A percentile compares a stretch with the other conserved stretches of the same genome.
phyloP scores from a whole-genome alignment of 92 coral and sea anemone genomes.

The Phenganax subtilis region DNA sequence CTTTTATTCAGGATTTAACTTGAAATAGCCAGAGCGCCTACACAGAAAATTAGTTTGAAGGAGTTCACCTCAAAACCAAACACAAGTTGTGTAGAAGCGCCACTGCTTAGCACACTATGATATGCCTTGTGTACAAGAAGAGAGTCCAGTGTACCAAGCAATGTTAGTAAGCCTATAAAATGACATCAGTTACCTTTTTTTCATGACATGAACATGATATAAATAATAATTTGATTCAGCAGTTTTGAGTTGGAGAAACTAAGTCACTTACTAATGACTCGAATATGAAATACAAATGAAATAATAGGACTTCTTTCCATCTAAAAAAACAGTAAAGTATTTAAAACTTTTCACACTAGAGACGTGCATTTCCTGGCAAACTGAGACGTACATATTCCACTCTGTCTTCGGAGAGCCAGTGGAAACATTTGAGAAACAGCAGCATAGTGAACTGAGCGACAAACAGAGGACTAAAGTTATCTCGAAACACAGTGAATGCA shows the following conservation, averaged over 20 bases:
- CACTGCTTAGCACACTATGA: slow-evolving; percentile 82
- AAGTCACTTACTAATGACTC: slow-evolving; percentile 55
- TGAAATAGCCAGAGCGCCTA: not conserved
- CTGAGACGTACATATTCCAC: slow-evolving; percentile 58
- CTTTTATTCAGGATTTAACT: not conserved
- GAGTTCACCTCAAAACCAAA: slow-evolving; percentile 91
- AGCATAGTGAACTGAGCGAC: slow-evolving; percentile 96
- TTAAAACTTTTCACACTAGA: not conserved
- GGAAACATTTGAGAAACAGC: slow-evolving; percentile 85
- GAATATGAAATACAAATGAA: slow-evolving; percentile 76
- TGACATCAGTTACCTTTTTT: not conserved
- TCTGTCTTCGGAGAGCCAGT: slow-evolving; percentile 97
- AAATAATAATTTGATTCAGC: not conserved
- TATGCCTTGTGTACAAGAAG: slow-evolving; percentile 81
- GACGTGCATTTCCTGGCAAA: not conserved
- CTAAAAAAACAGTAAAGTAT: not conserved
- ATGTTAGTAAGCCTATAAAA: slow-evolving; percentile 51
- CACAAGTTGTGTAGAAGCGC: slow-evolving; percentile 96
- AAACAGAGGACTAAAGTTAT: slow-evolving; percentile 97
- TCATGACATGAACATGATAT: not conserved
- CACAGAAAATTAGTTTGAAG: not conserved
- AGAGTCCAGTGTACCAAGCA: slow-evolving; percentile 78
- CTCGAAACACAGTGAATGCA: slow-evolving; percentile 97
- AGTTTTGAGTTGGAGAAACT: not conserved
- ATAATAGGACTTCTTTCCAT: slow-evolving; percentile 97